These are phyloP conservation scores for Uropetala carovei DNA, from an alignment of 2,888 invertebrate species.

Conservation along the genomic window DNA sequence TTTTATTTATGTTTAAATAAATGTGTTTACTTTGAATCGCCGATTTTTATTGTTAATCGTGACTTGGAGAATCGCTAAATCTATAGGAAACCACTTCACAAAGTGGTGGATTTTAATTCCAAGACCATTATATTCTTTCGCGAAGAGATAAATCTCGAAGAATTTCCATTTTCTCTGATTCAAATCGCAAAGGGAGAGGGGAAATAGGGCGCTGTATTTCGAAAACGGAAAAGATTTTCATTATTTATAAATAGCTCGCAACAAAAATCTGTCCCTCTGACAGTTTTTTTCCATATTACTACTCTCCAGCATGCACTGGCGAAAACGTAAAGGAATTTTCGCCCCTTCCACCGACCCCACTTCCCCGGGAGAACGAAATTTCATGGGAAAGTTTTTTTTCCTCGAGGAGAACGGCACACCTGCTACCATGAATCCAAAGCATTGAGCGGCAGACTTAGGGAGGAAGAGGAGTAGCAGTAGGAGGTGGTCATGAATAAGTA, in stretches of 20 bases:
- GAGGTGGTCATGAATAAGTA: conserved; percentile 50
- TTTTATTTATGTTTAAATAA: too few species aligned
- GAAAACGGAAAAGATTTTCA: neutral
- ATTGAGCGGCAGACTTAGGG: conserved; percentile 12
- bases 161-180: neutral
- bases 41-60: too few species aligned
- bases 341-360: neutral
- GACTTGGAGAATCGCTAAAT: too few species aligned
- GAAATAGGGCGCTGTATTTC: neutral
- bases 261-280: conserved; percentile 11
- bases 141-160: too few species aligned
- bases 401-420: conserved; percentile 7
- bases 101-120: too few species aligned
- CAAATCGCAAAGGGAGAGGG: neutral
- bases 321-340: conserved; percentile 29
- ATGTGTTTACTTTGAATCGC: too few species aligned
- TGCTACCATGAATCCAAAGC: conserved; percentile 42
- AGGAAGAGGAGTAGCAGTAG: neutral
- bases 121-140: too few species aligned
- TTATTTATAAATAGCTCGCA: conserved; percentile 14
- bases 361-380: conserved; percentile 27
- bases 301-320: conserved; percentile 15
- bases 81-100: too few species aligned
- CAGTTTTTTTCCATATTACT: conserved; percentile 20
- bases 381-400: conserved; percentile 38